phyloP scores from a whole-genome alignment of 2,888 invertebrate species.

The Harpalus rufipes region DNA sequence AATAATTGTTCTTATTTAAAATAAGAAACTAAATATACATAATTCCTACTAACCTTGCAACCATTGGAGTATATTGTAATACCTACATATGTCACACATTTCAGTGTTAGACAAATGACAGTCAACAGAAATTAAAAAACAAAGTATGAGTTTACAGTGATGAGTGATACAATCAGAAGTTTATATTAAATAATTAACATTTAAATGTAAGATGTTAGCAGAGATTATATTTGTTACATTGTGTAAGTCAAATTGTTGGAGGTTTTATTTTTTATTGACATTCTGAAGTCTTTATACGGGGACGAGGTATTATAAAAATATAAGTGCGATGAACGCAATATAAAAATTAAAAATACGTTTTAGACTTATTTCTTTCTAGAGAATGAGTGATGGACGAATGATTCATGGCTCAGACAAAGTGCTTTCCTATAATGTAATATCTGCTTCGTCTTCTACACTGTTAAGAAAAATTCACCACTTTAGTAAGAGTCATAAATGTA shows the following conservation, averaged over 20 bases:
- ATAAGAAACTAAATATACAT: no score
- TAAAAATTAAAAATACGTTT: slow-evolving; percentile 69
- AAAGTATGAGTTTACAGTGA: no score
- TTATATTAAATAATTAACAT: no score
- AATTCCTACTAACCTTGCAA: no score
- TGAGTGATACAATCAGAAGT: no score
- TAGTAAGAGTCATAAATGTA: not conserved
- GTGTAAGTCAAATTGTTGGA: not conserved
- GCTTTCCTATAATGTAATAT: slow-evolving; percentile 70
- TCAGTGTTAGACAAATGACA: no score
- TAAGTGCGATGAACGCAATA: slow-evolving; percentile 65
- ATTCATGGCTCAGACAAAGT: slow-evolving; percentile 70
- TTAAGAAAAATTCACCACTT: slow-evolving; percentile 11
- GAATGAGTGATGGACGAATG: slow-evolving; percentile 71
- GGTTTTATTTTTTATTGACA: slow-evolving; percentile 29
- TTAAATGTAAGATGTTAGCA: no score
- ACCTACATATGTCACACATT: no score
- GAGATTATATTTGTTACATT: no score
- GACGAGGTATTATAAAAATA: slow-evolving; percentile 46
- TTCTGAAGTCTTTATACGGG: slow-evolving; percentile 24
- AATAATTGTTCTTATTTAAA: no score
- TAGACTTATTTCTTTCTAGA: slow-evolving; percentile 70
- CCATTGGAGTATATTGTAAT: no score
- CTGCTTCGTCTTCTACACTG: slow-evolving; percentile 58
- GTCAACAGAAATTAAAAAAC: no score